Percentiles rank a stretch among this genome's conserved stretches.
These are phyloP conservation scores for Paedocypris sp. DNA, from an alignment of 2,113 vertebrate genomes.

Conservation along the genomic window DNA sequence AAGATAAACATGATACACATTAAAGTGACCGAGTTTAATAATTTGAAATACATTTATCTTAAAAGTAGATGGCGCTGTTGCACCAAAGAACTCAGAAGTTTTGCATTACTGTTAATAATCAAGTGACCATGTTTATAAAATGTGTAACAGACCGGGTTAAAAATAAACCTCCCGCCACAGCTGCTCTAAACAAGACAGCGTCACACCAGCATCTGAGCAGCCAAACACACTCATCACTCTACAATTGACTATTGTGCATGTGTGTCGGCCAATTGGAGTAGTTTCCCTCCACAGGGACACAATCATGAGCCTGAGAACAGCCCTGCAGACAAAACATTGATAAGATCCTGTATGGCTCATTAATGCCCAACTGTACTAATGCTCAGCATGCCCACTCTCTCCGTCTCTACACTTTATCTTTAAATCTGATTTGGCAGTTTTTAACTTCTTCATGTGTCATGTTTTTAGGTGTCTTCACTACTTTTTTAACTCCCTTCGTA, in stretches of 20 bases:
- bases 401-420: background rate
- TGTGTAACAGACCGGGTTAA: background rate
- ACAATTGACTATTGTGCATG: background rate
- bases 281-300: conserved; percentile 9
- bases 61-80: no score
- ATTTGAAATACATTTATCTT: no score
- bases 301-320: conserved; percentile 29
- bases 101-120: no score
- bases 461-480: background rate
- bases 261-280: background rate
- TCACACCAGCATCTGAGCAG: background rate
- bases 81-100: no score
- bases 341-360: conserved; percentile 33
- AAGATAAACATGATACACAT: no score
- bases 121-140: background rate
- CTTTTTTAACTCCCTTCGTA: background rate
- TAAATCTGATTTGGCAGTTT: conserved; percentile 9
- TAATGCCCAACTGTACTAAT: conserved; percentile 16
- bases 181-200: background rate
- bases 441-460: no score
- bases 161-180: background rate
- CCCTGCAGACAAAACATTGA: conserved; percentile 27
- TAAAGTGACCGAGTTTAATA: no score
- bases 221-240: background rate
- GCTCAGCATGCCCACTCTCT: background rate